Evolutionary conservation across 2,113 vertebrate genomes (phyloP).

Genomic region (Oreotrochilus melanogaster): DNA sequence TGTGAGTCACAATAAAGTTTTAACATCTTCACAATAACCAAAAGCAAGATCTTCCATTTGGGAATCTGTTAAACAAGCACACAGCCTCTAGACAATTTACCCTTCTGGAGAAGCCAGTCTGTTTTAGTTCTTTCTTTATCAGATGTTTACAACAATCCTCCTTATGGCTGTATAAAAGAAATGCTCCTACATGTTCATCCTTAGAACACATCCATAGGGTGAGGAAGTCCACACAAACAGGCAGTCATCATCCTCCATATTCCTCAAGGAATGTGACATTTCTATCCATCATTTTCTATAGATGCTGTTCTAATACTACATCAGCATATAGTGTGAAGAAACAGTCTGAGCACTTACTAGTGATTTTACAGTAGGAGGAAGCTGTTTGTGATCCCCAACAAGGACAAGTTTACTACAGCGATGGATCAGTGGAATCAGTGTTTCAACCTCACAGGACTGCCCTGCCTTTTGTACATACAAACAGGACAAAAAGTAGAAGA

Average conservation of each 20-base stretch:
- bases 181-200: neutral
- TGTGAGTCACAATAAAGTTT: neutral
- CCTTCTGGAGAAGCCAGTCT: neutral
- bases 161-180: neutral
- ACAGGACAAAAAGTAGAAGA: neutral
- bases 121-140: neutral
- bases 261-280: neutral
- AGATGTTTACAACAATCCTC: neutral
- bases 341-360: constrained; percentile 70
- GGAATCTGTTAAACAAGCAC: neutral
- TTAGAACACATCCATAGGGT: neutral
- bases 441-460: constrained; percentile 87
- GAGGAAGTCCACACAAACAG: neutral
- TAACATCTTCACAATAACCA: neutral
- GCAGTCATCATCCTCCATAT: neutral
- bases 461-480: constrained; percentile 78
- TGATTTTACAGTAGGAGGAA: constrained; percentile 88
- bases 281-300: neutral
- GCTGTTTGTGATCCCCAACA: constrained; percentile 87
- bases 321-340: neutral
- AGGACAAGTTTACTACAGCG: constrained; percentile 84
- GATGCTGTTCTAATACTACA: neutral
- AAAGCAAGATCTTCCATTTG: neutral
- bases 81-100: neutral
- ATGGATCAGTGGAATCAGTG: constrained; percentile 85